Percentiles rank a stretch among this genome's conserved stretches.
Evolutionary conservation across 2,888 invertebrate genomes (phyloP).

Genomic region (Rhogogaster chlorosoma): DNA sequence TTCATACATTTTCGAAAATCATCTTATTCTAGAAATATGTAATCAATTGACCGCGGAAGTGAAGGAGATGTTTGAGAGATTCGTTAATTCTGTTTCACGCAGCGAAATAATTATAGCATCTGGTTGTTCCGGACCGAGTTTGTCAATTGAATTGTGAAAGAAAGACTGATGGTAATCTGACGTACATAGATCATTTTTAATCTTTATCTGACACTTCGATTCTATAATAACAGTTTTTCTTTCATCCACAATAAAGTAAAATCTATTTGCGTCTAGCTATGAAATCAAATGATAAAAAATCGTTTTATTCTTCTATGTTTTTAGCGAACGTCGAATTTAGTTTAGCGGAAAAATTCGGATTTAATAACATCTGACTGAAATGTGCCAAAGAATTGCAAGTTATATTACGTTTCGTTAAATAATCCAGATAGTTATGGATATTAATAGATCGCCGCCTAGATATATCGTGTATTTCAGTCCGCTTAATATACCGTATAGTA

Average conservation of each 20-base stretch:
- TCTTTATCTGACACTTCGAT: not conserved
- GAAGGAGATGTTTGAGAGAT: not conserved
- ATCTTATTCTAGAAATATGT: not conserved
- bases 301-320: not conserved
- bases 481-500: not conserved
- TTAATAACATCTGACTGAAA: not conserved
- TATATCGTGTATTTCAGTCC: constrained; percentile 27
- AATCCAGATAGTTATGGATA: constrained; percentile 19
- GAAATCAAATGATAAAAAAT: not conserved
- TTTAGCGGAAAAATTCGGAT: not conserved
- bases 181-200: not conserved
- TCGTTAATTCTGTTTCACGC: not conserved
- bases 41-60: not conserved
- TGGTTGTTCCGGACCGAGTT: not conserved
- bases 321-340: not conserved
- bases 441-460: constrained; percentile 21
- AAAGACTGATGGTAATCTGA: not conserved
- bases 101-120: not conserved
- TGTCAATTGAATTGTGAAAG: not conserved
- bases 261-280: not conserved
- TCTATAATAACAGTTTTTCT: not conserved
- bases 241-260: not conserved
- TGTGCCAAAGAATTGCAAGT: not conserved
- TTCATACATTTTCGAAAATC: not conserved
- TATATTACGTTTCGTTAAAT: constrained; percentile 8